phyloP scores from a whole-genome alignment of 2,113 vertebrate species.

The Cyanocitta stelleri region DNA sequence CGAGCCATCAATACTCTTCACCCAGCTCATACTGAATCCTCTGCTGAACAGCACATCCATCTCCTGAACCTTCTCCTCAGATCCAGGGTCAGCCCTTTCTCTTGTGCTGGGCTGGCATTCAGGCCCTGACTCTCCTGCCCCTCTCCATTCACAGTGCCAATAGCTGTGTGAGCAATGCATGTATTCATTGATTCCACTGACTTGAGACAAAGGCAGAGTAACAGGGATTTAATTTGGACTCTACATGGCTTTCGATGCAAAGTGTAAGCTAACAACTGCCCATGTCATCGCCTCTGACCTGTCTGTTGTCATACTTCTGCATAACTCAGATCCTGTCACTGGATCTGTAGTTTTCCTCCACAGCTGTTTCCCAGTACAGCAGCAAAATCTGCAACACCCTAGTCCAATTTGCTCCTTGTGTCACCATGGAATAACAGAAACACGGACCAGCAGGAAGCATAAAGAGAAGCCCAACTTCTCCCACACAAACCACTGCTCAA shows the following conservation, averaged over 20 bases:
- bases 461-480: background rate
- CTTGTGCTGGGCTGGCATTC: background rate
- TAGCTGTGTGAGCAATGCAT: background rate
- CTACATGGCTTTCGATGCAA: background rate
- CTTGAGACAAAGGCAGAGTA: background rate
- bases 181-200: background rate
- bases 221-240: background rate
- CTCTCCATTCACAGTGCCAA: background rate
- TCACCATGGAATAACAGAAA: background rate
- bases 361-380: background rate
- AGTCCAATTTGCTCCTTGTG: background rate
- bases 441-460: background rate
- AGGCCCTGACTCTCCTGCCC: background rate
- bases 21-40: background rate
- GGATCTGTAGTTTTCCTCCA: background rate
- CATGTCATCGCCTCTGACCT: background rate
- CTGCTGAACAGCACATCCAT: background rate
- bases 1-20: slow-evolving; percentile 7
- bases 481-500: background rate
- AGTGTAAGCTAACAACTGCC: background rate
- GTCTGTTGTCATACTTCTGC: background rate
- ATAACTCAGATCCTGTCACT: background rate
- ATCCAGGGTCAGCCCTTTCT: background rate
- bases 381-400: background rate
- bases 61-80: background rate